These are phyloP conservation scores for Triplophysa bombifrons DNA, from an alignment of 2,797 vertebrate species.

Conservation along the genomic window DNA sequence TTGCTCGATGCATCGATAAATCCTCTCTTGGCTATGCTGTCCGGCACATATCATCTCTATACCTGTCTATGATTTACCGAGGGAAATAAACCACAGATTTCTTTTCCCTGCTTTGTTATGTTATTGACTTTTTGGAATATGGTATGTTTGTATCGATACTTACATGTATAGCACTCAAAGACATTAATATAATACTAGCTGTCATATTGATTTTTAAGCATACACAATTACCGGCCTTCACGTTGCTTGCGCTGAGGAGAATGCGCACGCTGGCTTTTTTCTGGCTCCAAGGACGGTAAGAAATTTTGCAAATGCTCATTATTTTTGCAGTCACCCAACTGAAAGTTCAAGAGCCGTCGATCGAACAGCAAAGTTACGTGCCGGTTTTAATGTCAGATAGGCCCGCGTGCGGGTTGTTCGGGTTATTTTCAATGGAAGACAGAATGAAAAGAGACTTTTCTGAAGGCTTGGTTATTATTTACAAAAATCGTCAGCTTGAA, in stretches of 20 bases:
- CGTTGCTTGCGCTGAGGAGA: neutral
- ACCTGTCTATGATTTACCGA: slow-evolving; percentile 1
- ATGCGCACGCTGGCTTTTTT: slow-evolving; percentile 21
- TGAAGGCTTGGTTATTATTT: neutral
- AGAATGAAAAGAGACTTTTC: neutral
- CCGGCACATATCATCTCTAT: neutral
- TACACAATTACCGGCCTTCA: slow-evolving; percentile 27
- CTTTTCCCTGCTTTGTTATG: slow-evolving; percentile 12
- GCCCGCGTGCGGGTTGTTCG: neutral
- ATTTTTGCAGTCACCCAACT: slow-evolving; percentile 25
- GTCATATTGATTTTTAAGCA: slow-evolving; percentile 46
- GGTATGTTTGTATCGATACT: slow-evolving; percentile 28
- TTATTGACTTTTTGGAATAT: slow-evolving; percentile 27
- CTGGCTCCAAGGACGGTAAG: slow-evolving; percentile 1
- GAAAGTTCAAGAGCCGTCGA: slow-evolving; percentile 17
- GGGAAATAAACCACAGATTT: slow-evolving; percentile 30
- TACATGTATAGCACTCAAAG: slow-evolving; percentile 33
- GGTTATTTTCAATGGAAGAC: neutral
- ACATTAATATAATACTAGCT: slow-evolving; percentile 42
- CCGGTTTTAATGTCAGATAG: neutral
- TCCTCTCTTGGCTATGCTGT: slow-evolving; percentile 2
- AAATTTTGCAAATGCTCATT: slow-evolving; percentile 30
- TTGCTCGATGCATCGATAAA: neutral
- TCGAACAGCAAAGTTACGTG: neutral
- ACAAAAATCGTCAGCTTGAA: neutral